Base-by-base conservation (phyloP, 2,113 vertebrate genomes). In the Tursiops truncatus region DNA sequence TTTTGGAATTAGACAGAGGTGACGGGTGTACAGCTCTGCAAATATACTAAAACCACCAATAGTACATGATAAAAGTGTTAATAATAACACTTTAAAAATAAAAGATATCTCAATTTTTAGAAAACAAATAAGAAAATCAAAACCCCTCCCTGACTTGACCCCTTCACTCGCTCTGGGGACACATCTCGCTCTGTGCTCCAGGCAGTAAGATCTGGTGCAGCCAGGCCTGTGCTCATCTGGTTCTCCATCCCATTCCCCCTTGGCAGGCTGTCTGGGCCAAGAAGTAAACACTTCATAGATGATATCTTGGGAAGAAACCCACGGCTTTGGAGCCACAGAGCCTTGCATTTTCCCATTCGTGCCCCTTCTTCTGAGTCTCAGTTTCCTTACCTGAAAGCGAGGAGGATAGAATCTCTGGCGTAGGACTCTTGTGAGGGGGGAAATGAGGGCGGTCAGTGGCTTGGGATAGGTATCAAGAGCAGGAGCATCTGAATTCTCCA, bases 381-480 rank as follows among this genome's bases (percentile, higher is more conserved):
- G 12, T 36, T 81, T 89, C 67, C 60, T 36, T 13, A n/a, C 67
- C 73, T 73, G 65, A 98, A 97, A 98, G 97, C 77, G 21, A 15
- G 33, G 77, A 58, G n/a, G 53, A 4, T 9, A 21, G 77, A 58
- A 21, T 58, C 53, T 36, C 2, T 56, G 56, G 47, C 0, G 0
- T 17, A 7, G 41, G 47, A 63, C 13, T 36, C 12, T 18, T 3
- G 11, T 33, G 79, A 77, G 67, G 47, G 73, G 73, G 73, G 15
- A 28, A 21, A 3, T 17, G 68, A 58, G 68, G 79, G 36, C 63
- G 79, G 62, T 38, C 12, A 8, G 44, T 4, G 20, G 13, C 36
- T 47, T 4, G 9, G 81, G 31, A 0, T 36, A 38, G 15, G n/a
- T 2, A 21, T 23, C 2, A 5, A 53, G 76, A 47, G 26, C 36